Percentiles rank a stretch among this genome's conserved stretches.
These are phyloP conservation scores for Neosilurus mollespiculum DNA, from an alignment of 2,797 vertebrate genomes.

Conservation along the genomic window DNA sequence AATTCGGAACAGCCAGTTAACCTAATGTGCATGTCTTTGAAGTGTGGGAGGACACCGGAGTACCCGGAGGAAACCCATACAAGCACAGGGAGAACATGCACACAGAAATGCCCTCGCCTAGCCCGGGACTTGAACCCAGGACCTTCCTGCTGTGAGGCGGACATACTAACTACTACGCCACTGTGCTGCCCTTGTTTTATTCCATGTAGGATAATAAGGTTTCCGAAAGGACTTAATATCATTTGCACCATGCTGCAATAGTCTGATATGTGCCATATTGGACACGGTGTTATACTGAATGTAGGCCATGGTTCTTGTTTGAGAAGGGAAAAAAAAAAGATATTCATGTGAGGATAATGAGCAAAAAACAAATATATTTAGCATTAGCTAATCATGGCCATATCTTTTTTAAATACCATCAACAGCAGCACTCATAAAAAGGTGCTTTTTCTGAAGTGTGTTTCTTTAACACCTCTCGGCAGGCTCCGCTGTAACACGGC, in stretches of 20 bases:
- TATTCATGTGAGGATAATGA: slow-evolving; percentile 2
- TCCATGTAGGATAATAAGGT: not conserved
- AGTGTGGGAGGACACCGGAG: too few relatives aligned
- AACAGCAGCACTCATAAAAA: not conserved
- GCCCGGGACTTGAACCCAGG: too few relatives aligned
- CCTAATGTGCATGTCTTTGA: too few relatives aligned
- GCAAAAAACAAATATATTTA: slow-evolving; percentile 18
- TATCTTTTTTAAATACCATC: slow-evolving; percentile 3
- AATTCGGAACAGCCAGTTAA: too few relatives aligned
- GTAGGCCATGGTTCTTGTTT: not conserved
- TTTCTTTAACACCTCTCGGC: slow-evolving; percentile 46
- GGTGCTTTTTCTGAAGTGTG: slow-evolving; percentile 32
- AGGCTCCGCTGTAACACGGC: slow-evolving; percentile 33
- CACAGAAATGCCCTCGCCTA: too few relatives aligned
- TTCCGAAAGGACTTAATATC: not conserved
- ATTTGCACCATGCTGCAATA: slow-evolving; percentile 17
- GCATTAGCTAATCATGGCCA: not conserved
- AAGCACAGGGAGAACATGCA: too few relatives aligned
- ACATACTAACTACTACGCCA: too few relatives aligned
- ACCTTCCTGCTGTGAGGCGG: too few relatives aligned
- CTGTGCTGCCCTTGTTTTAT: not conserved
- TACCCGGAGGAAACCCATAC: too few relatives aligned
- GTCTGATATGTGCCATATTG: slow-evolving; percentile 40
- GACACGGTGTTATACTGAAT: slow-evolving; percentile 27
- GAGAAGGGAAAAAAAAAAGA: not conserved